Evolutionary conservation across 2,113 vertebrate species (phyloP), one percentile per base, ranked within the genome.

Genomic region (Panthera leo): DNA sequence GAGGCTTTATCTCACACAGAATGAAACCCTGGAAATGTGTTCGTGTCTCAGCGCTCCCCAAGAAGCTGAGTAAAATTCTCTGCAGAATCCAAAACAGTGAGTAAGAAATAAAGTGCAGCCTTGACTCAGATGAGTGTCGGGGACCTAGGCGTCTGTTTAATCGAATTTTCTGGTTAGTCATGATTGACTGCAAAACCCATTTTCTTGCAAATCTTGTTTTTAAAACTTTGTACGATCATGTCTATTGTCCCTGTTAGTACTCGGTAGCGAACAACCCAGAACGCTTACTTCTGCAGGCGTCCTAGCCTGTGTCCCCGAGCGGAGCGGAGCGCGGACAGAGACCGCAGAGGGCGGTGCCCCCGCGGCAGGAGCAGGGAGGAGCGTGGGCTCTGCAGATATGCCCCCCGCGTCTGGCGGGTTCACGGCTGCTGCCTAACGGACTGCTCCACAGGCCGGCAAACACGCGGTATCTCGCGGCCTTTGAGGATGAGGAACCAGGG

Each of bases 381-480:
- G 58, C 19, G 4, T 19, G 58, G 7, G 58, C 21, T 23, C 58
- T 5, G 19, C 8, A 55, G 58, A 9, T 7, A 21, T 23, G 55
- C 5, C 58, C 55, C 58, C 21, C 58, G 2, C 58, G 2, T 21
- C 58, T 8, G 58, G 21, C 21, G 8, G 58, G 58, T 8, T 61
- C 58, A 8, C 58, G 5, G 55, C 55, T 21, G 55, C 55, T 7
- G 21, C 21, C 71, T 0, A 1, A 10, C 71, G 12, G 21, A 25
- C 5, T 5, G 2, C 36, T 36, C 36, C 21, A 2, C 1, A 12
- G 36, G 71, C 11, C 23, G 3, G 36, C 36, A 27, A 27, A 6
- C 11, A 5, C 2, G 21, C 3, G 10, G 21, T 23, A 5, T 42
- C 71, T 23, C 23, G 0, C 19, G 5, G 36, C 23, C 12, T 23